phyloP scores from a whole-genome alignment of 2,888 invertebrate species.

The Hydraecia micacea region DNA sequence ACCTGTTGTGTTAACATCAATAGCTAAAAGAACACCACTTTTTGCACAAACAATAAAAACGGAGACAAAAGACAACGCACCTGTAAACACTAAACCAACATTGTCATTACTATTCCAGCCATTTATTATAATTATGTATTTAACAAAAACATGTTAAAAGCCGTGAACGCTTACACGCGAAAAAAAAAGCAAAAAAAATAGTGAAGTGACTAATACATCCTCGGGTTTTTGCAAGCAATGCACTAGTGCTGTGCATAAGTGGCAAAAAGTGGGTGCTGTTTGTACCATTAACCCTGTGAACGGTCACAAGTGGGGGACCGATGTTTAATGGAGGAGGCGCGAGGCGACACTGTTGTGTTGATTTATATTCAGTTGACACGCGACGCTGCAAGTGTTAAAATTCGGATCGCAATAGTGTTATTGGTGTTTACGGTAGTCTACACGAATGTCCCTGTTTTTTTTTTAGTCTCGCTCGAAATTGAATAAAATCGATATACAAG shows the following conservation, averaged over 20 bases:
- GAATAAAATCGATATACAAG: too few species aligned
- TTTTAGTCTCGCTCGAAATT: too few species aligned
- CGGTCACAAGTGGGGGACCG: conserved; percentile 51
- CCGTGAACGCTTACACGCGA: conserved; percentile 22
- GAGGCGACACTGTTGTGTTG: conserved; percentile 30
- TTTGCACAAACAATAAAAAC: conserved; percentile 20
- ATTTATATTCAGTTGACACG: conserved; percentile 68
- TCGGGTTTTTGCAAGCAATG: conserved; percentile 39
- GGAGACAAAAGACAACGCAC: conserved; percentile 27
- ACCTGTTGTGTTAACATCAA: conserved; percentile 13
- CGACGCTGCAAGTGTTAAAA: conserved; percentile 57
- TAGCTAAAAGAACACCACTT: neutral
- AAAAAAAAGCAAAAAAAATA: conserved; percentile 25
- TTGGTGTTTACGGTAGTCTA: conserved; percentile 26
- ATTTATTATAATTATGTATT: conserved; percentile 38
- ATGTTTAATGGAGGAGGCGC: conserved; percentile 56
- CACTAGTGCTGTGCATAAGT: conserved; percentile 14
- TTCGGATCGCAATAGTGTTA: conserved; percentile 51
- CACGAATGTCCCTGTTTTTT: neutral
- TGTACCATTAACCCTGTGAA: conserved; percentile 70
- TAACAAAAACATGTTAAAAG: conserved; percentile 42
- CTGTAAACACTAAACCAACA: conserved; percentile 40
- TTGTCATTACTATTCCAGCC: conserved; percentile 15
- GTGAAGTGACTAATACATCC: conserved; percentile 14
- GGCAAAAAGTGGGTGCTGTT: conserved; percentile 45